Base-by-base conservation (phyloP, 2,113 vertebrate genomes). In the Oryzias celebensis region DNA sequence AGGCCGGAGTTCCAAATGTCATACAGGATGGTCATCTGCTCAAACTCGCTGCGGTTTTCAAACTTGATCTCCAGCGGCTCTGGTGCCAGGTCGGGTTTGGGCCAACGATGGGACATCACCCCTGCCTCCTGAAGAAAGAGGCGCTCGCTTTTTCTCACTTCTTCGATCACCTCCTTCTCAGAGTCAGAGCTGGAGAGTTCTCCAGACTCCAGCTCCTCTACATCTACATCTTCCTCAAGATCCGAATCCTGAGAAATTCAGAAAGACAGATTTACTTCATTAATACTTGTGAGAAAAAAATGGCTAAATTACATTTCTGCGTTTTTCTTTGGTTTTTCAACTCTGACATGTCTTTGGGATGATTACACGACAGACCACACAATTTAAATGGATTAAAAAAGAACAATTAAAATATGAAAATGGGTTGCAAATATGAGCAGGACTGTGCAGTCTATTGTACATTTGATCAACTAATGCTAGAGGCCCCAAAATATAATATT, bases 21-120 rank as follows among this genome's bases (percentile, higher is more conserved):
- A 16, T 98, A 98, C 7, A 97, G 82, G 76, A 96, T 96, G 62
- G 96, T 96, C 96, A 98, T 98, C 87, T 98, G 94, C 85, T 98
- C 95, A 63, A 96, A 96, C 87, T 98, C 94, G 0, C 93, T 94
- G 47, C 95, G 94, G 7, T 91, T 90, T 36, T 95, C 93, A 4
- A 78, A 96, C 58, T 85, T 85, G 28, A 42, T 0, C 10, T 72
- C 60, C 0, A 58, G 67, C 1, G 55, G 1, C 52, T 58, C 1
- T 6, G 86, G 3, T 14, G 77, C 4, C 10, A 77, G 74, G 55
- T 52, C 15, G 3, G 91, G 72, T 18, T 92, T 87, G 1, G 78
- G 36, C 73, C 82, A 74, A 13, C 77, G 77, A 47, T 85, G 85
- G 16, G 87, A 74, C 0, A 58, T 88, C 7, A 92, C 0, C 5